Evolutionary conservation across 2,888 invertebrate species (phyloP), one percentile per base, ranked within the genome.

Genomic region (Cotesia congregata): DNA sequence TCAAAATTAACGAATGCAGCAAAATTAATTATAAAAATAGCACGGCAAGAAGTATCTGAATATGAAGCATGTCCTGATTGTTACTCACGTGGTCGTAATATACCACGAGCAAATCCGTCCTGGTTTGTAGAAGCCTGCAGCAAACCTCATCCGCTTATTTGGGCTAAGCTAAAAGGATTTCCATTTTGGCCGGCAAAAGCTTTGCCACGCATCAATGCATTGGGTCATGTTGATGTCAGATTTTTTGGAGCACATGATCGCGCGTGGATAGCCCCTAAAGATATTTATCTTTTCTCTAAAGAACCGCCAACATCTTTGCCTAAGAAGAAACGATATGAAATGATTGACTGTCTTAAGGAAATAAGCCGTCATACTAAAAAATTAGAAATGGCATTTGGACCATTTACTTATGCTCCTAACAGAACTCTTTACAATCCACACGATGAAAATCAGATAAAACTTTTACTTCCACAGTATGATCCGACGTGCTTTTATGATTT

Each of bases 141-240:
- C 30, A 94, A 93, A 76, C 98, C 98, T 0, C 98, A 98, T 90
- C 91, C 96, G 15, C 90, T 98, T 75, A 94, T 98, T 0, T 99
- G 98, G 98, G 98, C 98, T 0, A 98, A 98, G 88, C 91, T 98
- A 9, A 97, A 98, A 91, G 98, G 97, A 9, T 98, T 98, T 86
- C 98, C 98, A 0, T 98, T 95, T 90, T 99, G 98, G 98, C 98
- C 98, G 0, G 98, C 97, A 0, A 98, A 98, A 90, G 96, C 94
- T 0, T 95, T 96, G 95, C 92, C 93, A 0, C 93, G 93, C 76
- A 90, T 91, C 30, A 92, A 91, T 80, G 87, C 90, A 17, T 90
- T 92, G 6, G 93, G 94, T 0, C 90, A 93, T 83, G 96, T 97
- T 0, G 97, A 98, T 89, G 97, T 97, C 1, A 91, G 97, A 1